These are phyloP conservation scores for Fundulus diaphanus DNA, from an alignment of 2,797 vertebrate species.

Conservation along the genomic window DNA sequence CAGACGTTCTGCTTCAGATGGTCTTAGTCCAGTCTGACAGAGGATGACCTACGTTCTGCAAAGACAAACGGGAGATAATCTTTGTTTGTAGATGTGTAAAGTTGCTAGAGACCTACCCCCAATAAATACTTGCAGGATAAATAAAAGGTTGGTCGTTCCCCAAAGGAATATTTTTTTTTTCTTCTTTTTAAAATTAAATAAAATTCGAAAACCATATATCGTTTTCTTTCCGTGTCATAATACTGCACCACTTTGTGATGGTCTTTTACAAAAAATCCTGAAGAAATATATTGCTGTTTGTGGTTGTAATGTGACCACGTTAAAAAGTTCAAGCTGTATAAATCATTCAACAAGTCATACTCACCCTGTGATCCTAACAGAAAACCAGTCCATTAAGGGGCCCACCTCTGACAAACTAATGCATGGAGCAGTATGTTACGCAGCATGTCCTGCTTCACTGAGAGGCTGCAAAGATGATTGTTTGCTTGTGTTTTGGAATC, in stretches of 20 bases:
- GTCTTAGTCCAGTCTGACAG: not conserved
- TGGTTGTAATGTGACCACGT: not conserved
- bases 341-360: not conserved
- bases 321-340: constrained; percentile 1
- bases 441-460: not conserved
- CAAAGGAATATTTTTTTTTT: not conserved
- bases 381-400: not conserved
- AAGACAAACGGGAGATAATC: not conserved
- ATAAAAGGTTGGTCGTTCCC: not conserved
- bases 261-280: not conserved
- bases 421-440: constrained; percentile 25
- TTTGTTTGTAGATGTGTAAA: not conserved
- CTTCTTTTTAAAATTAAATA: no score
- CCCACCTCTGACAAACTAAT: constrained; percentile 5
- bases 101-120: not conserved
- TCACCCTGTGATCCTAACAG: not conserved
- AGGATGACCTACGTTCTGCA: not conserved
- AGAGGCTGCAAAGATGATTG: not conserved
- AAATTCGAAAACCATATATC: not conserved
- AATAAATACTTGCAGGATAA: not conserved
- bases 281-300: not conserved
- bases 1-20: no score
- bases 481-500: constrained; percentile 21
- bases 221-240: not conserved
- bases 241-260: not conserved